These are phyloP conservation scores for Carlito syrichta DNA, from an alignment of 2,113 vertebrate genomes.

Conservation along the genomic window DNA sequence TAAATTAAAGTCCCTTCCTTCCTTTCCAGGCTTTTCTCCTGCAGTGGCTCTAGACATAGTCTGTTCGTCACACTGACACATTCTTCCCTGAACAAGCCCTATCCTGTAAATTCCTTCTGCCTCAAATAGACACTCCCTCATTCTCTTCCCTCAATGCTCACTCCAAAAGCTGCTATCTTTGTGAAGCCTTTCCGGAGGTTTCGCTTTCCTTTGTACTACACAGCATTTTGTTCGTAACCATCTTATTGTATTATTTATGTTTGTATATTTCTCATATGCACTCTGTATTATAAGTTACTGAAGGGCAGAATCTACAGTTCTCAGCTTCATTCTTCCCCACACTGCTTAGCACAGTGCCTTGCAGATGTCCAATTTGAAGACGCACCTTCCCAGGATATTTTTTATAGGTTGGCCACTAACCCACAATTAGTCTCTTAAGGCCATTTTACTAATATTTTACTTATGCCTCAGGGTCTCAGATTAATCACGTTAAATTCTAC, in stretches of 20 bases:
- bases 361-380: background rate
- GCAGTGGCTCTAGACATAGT: background rate
- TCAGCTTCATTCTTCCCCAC: background rate
- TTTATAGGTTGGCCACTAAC: background rate
- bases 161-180: background rate
- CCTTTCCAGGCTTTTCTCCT: background rate
- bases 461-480: background rate
- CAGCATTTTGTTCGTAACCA: background rate
- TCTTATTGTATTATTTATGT: background rate
- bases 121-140: background rate
- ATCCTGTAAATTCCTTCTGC: background rate
- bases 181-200: background rate
- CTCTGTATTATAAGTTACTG: background rate
- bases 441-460: slow-evolving; percentile 23
- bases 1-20: background rate
- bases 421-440: background rate
- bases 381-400: background rate
- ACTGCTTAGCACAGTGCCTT: background rate
- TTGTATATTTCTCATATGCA: background rate
- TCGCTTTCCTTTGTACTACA: background rate
- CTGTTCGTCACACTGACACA: background rate
- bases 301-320: background rate
- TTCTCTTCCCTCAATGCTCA: background rate
- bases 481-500: background rate
- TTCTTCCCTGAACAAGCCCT: background rate